These are phyloP conservation scores for Dichetophora obliterata DNA, from an alignment of 2,888 invertebrate genomes.

Conservation along the genomic window DNA sequence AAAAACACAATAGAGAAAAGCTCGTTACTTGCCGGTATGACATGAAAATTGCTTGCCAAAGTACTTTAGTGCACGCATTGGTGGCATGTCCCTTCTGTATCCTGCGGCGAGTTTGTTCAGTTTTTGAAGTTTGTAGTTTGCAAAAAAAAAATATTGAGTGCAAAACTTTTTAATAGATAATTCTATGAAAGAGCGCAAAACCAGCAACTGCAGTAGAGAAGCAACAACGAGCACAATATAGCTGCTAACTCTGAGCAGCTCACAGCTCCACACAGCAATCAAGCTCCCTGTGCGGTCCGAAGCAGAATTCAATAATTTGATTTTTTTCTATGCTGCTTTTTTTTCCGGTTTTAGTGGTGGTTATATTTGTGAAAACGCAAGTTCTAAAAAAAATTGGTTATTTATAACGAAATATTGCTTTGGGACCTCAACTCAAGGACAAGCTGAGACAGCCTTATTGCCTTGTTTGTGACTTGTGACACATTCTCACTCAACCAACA, in stretches of 20 bases:
- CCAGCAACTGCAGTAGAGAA: not conserved
- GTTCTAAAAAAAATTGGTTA: conserved; percentile 5
- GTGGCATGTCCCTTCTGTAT: not conserved
- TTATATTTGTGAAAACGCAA: not conserved
- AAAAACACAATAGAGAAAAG: not conserved
- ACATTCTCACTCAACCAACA: not conserved
- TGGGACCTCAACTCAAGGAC: not conserved
- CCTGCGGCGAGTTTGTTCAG: not conserved
- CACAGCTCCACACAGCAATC: not conserved
- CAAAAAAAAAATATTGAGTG: not conserved
- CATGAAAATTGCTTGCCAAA: too few relatives aligned
- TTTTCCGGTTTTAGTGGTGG: not conserved
- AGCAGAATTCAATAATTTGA: not conserved
- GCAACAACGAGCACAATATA: not conserved
- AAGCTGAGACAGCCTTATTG: not conserved
- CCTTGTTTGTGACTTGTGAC: not conserved
- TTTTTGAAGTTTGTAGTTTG: not conserved
- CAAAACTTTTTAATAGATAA: conserved; percentile 23
- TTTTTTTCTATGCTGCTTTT: not conserved
- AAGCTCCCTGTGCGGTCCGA: conserved; percentile 4
- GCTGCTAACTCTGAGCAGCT: conserved; percentile 12
- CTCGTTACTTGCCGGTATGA: not conserved
- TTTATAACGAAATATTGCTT: conserved; percentile 8
- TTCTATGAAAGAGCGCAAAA: not conserved
- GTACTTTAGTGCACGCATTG: too few relatives aligned